These are phyloP conservation scores for Gallinago nigripennis DNA, from an alignment of 2,797 vertebrate species.

Conservation along the genomic window DNA sequence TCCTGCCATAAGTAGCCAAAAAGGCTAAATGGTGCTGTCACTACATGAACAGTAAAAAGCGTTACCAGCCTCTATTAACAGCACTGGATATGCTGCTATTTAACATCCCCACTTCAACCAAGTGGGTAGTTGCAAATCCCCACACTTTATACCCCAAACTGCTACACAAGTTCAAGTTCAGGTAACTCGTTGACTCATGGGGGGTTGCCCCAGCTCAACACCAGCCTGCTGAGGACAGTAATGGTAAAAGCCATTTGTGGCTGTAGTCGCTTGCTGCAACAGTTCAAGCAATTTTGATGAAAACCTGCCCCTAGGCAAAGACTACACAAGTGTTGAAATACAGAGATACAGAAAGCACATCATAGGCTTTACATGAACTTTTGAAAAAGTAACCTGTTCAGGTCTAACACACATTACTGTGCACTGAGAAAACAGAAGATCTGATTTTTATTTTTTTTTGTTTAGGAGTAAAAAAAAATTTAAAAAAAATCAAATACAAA, in stretches of 20 bases:
- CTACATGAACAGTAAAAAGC: background rate
- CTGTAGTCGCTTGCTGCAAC: background rate
- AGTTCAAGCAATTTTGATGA: slow-evolving; percentile 29
- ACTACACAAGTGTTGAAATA: background rate
- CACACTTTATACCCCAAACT: background rate
- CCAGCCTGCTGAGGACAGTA: background rate
- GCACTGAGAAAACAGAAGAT: background rate
- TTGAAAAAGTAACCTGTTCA: background rate
- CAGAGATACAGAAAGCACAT: slow-evolving; percentile 20
- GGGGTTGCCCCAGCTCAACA: background rate
- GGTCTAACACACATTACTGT: background rate
- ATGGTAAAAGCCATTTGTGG: background rate
- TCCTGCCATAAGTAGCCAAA: background rate
- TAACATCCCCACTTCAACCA: background rate
- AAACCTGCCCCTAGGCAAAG: slow-evolving; percentile 31
- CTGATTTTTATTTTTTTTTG: background rate
- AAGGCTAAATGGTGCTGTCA: background rate
- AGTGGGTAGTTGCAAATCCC: background rate
- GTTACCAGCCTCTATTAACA: background rate
- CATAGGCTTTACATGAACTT: background rate
- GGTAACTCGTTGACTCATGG: background rate
- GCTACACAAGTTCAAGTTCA: background rate
- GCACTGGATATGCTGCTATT: background rate
- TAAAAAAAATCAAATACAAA: background rate
- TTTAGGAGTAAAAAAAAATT: background rate